Percentiles rank a stretch among this genome's conserved stretches.
Conservation (phyloP, 2,113 vertebrate species). For the Mola mola region DNA sequence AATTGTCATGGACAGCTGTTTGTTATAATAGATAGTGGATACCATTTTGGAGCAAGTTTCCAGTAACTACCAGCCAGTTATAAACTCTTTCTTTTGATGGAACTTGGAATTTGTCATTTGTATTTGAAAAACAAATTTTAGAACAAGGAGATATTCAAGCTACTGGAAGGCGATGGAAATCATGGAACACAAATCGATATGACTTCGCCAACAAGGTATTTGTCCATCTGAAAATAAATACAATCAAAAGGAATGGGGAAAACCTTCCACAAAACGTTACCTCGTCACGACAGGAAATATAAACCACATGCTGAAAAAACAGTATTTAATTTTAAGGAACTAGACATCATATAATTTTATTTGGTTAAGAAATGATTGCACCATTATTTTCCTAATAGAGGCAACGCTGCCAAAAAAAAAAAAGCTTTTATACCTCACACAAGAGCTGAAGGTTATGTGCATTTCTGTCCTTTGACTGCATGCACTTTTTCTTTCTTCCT, state of each 20-base stretch:
- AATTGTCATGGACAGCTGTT: slow-evolving; percentile 79
- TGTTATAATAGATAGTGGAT: slow-evolving; percentile 77
- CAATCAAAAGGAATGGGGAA: slow-evolving; percentile 1
- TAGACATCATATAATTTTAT: background rate
- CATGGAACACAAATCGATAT: slow-evolving; percentile 40
- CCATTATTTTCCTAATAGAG: slow-evolving; percentile 7
- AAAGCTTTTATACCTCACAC: slow-evolving; percentile 19
- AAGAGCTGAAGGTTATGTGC: slow-evolving; percentile 30
- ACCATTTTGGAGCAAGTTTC: slow-evolving; percentile 71
- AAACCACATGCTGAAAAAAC: too few relatives aligned
- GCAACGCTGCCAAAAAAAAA: background rate
- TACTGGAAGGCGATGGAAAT: slow-evolving; percentile 63
- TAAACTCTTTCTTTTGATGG: slow-evolving; percentile 56
- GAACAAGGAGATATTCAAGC: slow-evolving; percentile 69
- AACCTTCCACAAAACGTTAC: background rate
- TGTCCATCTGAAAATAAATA: slow-evolving; percentile 41
- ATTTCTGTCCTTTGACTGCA: slow-evolving; percentile 9
- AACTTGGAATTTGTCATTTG: slow-evolving; percentile 63
- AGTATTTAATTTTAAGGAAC: slow-evolving; percentile 33
- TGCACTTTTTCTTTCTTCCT: slow-evolving; percentile 13
- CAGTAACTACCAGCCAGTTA: slow-evolving; percentile 72
- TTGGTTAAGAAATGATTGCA: slow-evolving; percentile 16
- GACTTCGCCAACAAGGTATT: slow-evolving; percentile 62
- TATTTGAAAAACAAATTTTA: slow-evolving; percentile 69
- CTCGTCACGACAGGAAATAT: background rate